Evolutionary conservation across 2,797 vertebrate genomes (phyloP), one percentile per base, ranked within the genome.

Genomic region (Monodelphis domestica): DNA sequence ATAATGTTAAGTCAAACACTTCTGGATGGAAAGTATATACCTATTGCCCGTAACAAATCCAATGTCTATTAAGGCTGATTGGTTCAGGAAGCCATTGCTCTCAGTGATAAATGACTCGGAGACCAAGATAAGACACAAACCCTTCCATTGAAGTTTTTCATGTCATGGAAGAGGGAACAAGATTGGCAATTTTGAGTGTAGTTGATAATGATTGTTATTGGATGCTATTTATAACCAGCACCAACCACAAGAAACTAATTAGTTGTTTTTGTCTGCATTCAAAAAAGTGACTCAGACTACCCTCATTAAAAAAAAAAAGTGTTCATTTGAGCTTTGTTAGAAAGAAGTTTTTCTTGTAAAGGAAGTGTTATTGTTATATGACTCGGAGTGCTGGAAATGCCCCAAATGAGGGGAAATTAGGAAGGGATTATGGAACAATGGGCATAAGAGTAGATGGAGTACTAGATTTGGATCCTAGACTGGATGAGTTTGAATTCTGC

Each of bases 111-210:
- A 98, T 98, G 93, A 91, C 91, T 97, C 88, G 4, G 87, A 93
- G 78, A 95, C 56, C 95, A 50, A 52, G 38, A 97, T 97, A 97
- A 98, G 94, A 89, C 95, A 98, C 96, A 97, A 55, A 21, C 9
- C 95, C 89, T 97, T 98, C 93, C 96, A 98, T 33, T 94, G 92
- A 98, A 98, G 98, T 98, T 96, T 97, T 98, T 98, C 97, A 95
- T 98, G 97, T 98, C 93, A 45, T 96, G 94, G 96, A 97, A 97
- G 94, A 98, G 96, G 96, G 98, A 98, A 91, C 89, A 96, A 96
- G 94, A 70, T 91, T 95, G 95, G 93, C 92, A 96, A 95, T 96
- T 97, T 93, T 96, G 93, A 0, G 0, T 96, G 91, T 95, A 89
- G 91, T 94, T 88, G 91, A 97, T 97, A 97, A 97, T 94, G 95